These are phyloP conservation scores for Mallateleia sp. DNA, from an alignment of 2,888 invertebrate species.

Conservation along the genomic window DNA sequence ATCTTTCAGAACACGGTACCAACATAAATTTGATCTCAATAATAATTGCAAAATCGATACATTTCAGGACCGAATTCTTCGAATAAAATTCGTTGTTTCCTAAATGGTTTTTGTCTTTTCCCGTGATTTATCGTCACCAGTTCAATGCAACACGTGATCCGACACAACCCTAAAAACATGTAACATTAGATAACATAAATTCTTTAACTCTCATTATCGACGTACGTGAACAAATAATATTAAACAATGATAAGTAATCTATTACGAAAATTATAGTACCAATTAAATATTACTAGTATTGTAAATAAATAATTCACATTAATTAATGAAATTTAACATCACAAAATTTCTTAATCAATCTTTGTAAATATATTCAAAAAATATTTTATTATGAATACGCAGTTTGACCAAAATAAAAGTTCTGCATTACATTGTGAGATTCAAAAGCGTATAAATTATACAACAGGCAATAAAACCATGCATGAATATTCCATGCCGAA, in stretches of 20 bases:
- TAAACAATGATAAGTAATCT: too few relatives aligned
- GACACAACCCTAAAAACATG: slow-evolving; percentile 20
- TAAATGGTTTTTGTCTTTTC: slow-evolving; percentile 29
- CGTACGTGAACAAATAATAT: too few relatives aligned
- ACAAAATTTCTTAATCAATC: too few relatives aligned
- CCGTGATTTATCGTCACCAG: slow-evolving; percentile 35
- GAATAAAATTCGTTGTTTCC: slow-evolving; percentile 29
- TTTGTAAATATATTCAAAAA: too few relatives aligned
- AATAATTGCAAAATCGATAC: slow-evolving; percentile 15
- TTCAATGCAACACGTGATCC: slow-evolving; percentile 17
- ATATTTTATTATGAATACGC: too few relatives aligned
- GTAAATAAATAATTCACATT: too few relatives aligned
- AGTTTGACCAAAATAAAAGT: too few relatives aligned
- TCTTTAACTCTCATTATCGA: too few relatives aligned
- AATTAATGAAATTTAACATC: too few relatives aligned
- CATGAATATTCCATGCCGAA: slow-evolving; percentile 37
- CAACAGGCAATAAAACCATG: slow-evolving; percentile 40
- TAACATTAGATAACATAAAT: too few relatives aligned
- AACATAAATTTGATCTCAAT: neutral
- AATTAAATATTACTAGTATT: too few relatives aligned
- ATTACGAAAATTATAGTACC: too few relatives aligned
- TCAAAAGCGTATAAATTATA: slow-evolving; percentile 38
- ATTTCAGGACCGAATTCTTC: neutral
- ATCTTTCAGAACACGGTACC: neutral
- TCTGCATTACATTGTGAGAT: neutral